Evolutionary conservation across 2,888 invertebrate species (phyloP), one percentile per base, ranked within the genome.

Genomic region (Vesta saturnalis): DNA sequence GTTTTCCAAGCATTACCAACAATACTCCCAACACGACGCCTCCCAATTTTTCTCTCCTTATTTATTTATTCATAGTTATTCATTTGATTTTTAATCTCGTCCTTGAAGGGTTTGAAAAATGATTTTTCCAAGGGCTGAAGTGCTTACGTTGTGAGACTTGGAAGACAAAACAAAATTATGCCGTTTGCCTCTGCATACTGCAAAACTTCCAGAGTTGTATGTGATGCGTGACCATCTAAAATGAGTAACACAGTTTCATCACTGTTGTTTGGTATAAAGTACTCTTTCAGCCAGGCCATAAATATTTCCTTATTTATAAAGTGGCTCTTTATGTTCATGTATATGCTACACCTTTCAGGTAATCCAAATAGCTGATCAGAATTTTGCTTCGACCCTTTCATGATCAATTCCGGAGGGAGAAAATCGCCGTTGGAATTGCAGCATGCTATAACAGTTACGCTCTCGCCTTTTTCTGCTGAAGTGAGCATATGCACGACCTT

Each of bases 381-480:
- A 54, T 76, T 72, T 67, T 67, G 61, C 14, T 71, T 73, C 70
- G 67, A 65, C 3, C 47, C 46, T 15, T 59, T 59, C 43, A 59
- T 43, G 43, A 43, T 43, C 43, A 21, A 16, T 30, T 12, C 43
- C 14, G 80, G 79, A 16, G 78, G 80, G 23, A 81, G 69, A 6
- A 61, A 55, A 18, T 67, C 64, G 22, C 80, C 79, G 60, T 66
- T 67, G 0, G 81, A 80, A 57, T 68, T 72, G 56, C 72, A 72
- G 56, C 76, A 76, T 5, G 77, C 76, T 66, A 78, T 65, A 16
- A 78, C 57, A 8, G 79, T 80, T 22, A 79, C 76, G n/a, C 78
- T 67, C 14, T 74, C 73, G 67, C 78, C 78, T 64, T 76, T 73
- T 70, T 80, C 80, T 1, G 73, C 77, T 57, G 77, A 78, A 3